Conservation (phyloP, 2,888 invertebrate species). For the Euzophera pinguis region DNA sequence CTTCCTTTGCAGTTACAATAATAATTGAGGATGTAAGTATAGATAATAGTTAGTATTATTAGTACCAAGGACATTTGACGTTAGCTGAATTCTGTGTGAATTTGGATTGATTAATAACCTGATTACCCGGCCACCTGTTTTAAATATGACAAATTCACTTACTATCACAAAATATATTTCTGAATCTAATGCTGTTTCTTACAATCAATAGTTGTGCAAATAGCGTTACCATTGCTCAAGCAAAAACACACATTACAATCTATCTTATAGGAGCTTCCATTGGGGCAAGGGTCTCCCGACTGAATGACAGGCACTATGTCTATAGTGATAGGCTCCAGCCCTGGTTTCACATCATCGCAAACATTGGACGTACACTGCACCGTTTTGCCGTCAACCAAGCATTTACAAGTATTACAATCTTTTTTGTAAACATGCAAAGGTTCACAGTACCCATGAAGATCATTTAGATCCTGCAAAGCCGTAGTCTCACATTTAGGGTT, state of each 20-base stretch:
- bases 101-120: no score
- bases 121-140: no score
- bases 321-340: conserved; percentile 27
- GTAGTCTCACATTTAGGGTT: conserved; percentile 28
- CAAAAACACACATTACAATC: conserved; percentile 63
- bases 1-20: not conserved
- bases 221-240: conserved; percentile 51
- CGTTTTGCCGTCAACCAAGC: conserved; percentile 48
- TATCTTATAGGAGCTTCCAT: conserved; percentile 48
- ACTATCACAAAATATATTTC: not conserved
- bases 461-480: conserved; percentile 19
- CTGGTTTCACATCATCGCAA: conserved; percentile 23
- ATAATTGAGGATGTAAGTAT: no score
- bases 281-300: conserved; percentile 37
- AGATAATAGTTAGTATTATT: no score
- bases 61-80: no score
- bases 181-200: not conserved
- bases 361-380: conserved; percentile 41
- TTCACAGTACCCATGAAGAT: conserved; percentile 53
- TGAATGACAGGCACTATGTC: conserved; percentile 51
- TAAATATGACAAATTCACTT: no score
- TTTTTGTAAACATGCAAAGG: conserved; percentile 46
- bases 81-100: no score
- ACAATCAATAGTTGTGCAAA: conserved; percentile 55
- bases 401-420: conserved; percentile 54